Base-by-base conservation (phyloP, 1,140 invertebrate species). In the Dufourea novaeangliae region DNA sequence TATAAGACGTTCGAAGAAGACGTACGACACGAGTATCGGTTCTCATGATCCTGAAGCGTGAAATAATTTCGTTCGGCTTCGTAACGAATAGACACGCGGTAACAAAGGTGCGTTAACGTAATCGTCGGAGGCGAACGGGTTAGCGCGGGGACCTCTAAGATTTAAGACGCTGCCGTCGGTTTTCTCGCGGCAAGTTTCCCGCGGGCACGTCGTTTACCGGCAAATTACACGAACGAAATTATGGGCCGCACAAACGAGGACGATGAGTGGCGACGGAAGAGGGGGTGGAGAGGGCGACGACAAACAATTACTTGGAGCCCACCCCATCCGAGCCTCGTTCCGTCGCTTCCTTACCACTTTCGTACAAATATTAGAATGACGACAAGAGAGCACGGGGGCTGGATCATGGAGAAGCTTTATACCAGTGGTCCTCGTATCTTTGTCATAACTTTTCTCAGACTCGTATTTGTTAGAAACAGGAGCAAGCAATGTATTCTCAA, bases 161-260 rank as follows among this genome's bases (percentile, higher is more conserved):
- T 67, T 67, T 52, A 52, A 52, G 29, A 52, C 2, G 46, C 14
- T n/a, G n/a, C n/a, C n/a, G n/a, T n/a, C 14, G 29, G 22, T 8
- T 11, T 22, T 27, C 66, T 17, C 8, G 46, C n/a, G 32, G 32
- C 34, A 68, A 54, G 8, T 68, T 68, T 68, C 66, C 1, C 46
- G 10, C n/a, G 32, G n/a, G 14, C 46, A 27, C 22, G 46, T 20
- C 66, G 66, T 68, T 68, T 25, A 27, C 66, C 1, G 46, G n/a
- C 10, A 68, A 68, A 68, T 68, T 54, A 25, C 66, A 34, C 20
- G 29, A 68, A 68, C 46, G 66, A 37, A 54, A 68, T 68, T 68
- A 68, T 37, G 37, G n/a, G 22, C 22, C 10, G 66, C n/a, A 0
- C 32, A n/a, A 68, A 54, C 66, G 66, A 37, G 46, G 32, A 37